Evolutionary conservation across 2,888 invertebrate species (phyloP).

Genomic region (Drepanosiphum platanoidis): DNA sequence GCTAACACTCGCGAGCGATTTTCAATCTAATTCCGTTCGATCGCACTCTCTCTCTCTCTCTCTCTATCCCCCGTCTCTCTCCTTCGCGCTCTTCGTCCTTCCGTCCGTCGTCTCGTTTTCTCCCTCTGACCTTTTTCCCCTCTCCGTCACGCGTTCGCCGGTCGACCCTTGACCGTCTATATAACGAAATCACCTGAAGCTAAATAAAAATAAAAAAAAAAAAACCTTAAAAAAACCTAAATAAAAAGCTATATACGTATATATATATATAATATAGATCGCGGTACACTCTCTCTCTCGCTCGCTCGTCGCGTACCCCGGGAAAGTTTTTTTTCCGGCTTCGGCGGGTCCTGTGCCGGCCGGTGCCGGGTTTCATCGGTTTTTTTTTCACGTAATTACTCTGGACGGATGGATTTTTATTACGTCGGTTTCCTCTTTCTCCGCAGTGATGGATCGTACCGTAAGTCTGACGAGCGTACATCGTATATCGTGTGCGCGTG

Average conservation of each 20-base stretch:
- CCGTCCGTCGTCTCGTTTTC: not conserved
- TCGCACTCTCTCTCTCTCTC: not conserved
- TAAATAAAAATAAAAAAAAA: conserved; percentile 15
- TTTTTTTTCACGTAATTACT: conserved; percentile 34
- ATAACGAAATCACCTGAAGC: conserved; percentile 39
- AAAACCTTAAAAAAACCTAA: too few relatives aligned
- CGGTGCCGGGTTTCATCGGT: conserved; percentile 31
- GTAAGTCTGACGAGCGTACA: conserved; percentile 11
- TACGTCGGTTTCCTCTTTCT: conserved; percentile 30
- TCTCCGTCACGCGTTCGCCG: not conserved
- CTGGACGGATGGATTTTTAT: conserved; percentile 28
- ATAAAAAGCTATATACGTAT: not conserved
- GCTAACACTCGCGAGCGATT: conserved; percentile 33
- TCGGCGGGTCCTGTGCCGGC: not conserved
- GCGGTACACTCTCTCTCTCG: too few relatives aligned
- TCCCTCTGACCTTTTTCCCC: conserved; percentile 35
- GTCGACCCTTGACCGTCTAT: conserved; percentile 42
- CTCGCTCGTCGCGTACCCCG: not conserved
- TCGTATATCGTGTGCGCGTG: not conserved
- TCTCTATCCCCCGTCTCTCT: not conserved
- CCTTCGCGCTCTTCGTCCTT: not conserved
- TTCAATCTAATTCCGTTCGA: conserved; percentile 61
- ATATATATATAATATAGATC: not conserved
- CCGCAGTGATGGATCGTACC: conserved; percentile 18
- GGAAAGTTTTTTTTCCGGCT: conserved; percentile 51